Evolutionary conservation across 2,797 vertebrate genomes (phyloP).

Genomic region (Rhabdomys pumilio): DNA sequence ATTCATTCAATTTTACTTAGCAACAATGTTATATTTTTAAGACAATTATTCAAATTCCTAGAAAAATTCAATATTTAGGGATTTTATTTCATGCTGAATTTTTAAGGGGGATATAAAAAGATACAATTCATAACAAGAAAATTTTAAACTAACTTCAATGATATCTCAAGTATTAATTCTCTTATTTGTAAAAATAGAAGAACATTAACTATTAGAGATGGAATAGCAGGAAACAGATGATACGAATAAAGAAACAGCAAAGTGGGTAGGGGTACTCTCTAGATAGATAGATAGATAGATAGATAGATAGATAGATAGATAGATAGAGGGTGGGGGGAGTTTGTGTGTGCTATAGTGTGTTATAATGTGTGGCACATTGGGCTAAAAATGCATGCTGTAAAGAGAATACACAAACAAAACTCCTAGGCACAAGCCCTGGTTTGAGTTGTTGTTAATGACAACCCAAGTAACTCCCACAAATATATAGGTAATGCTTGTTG

Average conservation of each 20-base stretch:
- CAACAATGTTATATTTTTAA: conserved; percentile 43
- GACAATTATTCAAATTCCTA: conserved; percentile 41
- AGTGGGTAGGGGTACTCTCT: no score
- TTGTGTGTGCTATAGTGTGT: neutral
- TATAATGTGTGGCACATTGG: neutral
- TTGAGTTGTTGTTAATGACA: neutral
- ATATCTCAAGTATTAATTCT: conserved; percentile 5
- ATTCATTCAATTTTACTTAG: conserved; percentile 54
- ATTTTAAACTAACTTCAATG: conserved; percentile 23
- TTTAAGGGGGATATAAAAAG: conserved; percentile 61
- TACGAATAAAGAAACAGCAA: neutral
- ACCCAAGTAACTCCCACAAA: neutral
- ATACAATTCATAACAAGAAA: conserved; percentile 27
- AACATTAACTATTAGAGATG: neutral
- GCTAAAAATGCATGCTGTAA: neutral
- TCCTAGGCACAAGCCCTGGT: neutral
- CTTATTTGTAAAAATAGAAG: neutral
- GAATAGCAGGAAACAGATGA: neutral
- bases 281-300: no score
- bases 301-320: no score
- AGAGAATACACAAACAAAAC: neutral
- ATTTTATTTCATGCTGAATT: conserved; percentile 63
- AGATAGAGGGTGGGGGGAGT: no score
- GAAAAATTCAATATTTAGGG: conserved; percentile 61
- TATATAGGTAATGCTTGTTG: neutral